These are phyloP conservation scores for Ischnura elegans DNA, from an alignment of 2,888 invertebrate genomes.

Conservation along the genomic window DNA sequence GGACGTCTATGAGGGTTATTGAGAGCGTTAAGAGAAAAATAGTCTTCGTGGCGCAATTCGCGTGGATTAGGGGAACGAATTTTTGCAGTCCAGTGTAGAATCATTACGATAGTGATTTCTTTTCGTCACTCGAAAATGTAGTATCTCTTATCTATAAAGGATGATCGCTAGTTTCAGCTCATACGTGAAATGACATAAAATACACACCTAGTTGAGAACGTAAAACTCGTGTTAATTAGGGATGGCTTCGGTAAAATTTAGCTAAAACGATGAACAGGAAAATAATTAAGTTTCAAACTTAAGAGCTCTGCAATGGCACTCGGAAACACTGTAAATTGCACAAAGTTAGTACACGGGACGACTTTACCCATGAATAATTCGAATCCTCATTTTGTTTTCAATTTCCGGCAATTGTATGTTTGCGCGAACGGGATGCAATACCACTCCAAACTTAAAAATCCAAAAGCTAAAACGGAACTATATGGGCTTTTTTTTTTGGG, in stretches of 20 bases:
- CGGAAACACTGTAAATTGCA: background rate
- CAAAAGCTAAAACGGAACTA: background rate
- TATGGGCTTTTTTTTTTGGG: background rate
- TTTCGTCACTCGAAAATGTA: no score
- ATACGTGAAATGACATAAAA: no score
- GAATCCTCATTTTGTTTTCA: background rate
- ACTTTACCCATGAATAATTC: background rate
- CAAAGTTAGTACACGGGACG: background rate
- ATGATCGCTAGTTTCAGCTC: no score
- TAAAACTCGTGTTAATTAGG: background rate
- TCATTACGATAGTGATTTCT: no score
- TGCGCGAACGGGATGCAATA: background rate
- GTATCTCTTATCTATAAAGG: no score
- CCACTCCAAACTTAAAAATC: background rate
- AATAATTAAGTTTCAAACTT: background rate
- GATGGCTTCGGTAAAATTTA: background rate
- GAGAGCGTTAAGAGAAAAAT: no score
- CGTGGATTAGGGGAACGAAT: no score
- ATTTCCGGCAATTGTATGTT: background rate
- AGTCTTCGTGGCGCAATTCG: no score
- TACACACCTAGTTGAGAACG: no score
- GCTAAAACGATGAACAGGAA: background rate
- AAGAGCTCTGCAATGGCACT: background rate
- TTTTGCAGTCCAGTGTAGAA: no score
- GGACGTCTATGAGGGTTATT: no score